Base-by-base conservation (phyloP, 1,140 invertebrate genomes). In the Hyles euphorbiae region DNA sequence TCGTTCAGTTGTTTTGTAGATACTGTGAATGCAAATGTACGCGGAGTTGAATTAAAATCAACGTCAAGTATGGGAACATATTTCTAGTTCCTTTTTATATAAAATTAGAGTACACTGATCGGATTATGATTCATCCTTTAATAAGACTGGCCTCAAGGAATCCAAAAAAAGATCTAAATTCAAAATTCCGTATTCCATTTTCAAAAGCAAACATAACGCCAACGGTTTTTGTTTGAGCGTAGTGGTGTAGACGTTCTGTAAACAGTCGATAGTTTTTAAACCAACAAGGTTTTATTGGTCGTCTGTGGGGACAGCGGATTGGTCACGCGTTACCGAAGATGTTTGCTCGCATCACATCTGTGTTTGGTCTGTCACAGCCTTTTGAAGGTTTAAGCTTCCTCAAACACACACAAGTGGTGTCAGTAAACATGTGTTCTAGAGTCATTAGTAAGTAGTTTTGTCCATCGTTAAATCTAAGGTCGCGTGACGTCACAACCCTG, bases 271-370 rank as follows among this genome's bases (percentile, higher is more conserved):
- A 50, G 58, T 68, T 60, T 59, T 55, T 56, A 61, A 67, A 67
- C 59, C 56, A 62, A 67, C 56, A 61, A 8, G 49, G 63, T 63
- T 68, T 67, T 68, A 65, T 68, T 63, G 63, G 60, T 67, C 61
- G 60, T 63, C 63, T 60, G 60, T 52, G 56, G 52, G 65, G 59
- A 61, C 51, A 59, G 60, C 22, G 58, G 68, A 77, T 78, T 77
- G 68, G 78, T 73, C 66, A 76, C 72, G 75, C 64, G 60, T 61
- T 46, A 56, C 57, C 60, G 60, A 72, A 68, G 50, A 64, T 78
- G 72, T 84, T 81, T 84, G 76, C 73, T 34, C 69, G 71, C 70
- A 72, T 79, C 79, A 73, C 81, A 82, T 80, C 79, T 84, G 81
- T 84, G 78, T 82, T 82, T 77, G 76, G 68, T 60, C 70, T 78